These are phyloP conservation scores for Grallaria varia DNA, from an alignment of 2,113 vertebrate species.

Conservation along the genomic window DNA sequence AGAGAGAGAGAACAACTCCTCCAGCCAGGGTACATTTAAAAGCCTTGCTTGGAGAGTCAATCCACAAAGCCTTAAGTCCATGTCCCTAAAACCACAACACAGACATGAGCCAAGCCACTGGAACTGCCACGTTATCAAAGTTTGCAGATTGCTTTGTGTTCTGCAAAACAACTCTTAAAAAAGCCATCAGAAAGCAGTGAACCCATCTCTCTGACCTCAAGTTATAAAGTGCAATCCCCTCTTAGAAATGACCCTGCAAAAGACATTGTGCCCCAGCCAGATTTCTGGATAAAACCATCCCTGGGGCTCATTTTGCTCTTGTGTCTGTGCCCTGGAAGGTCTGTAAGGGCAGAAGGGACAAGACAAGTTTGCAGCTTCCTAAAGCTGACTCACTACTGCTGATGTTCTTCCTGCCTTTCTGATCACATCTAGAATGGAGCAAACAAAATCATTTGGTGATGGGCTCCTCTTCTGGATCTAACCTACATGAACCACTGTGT, in stretches of 20 bases:
- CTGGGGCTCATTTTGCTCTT: conserved; percentile 37
- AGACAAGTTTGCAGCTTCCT: conserved; percentile 43
- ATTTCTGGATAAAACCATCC: conserved; percentile 64
- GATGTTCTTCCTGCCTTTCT: background rate
- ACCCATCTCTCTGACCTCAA: conserved; percentile 55
- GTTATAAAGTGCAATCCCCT: conserved; percentile 49
- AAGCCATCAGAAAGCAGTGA: conserved; percentile 73
- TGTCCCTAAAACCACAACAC: background rate
- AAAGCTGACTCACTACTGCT: conserved; percentile 22
- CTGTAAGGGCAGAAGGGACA: conserved; percentile 31
- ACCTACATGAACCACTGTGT: background rate
- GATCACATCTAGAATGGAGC: background rate
- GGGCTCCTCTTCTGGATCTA: conserved; percentile 29
- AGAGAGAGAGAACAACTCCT: background rate
- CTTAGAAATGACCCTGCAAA: conserved; percentile 59
- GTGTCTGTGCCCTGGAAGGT: background rate
- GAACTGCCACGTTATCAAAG: conserved; percentile 46
- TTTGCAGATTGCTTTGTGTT: conserved; percentile 63
- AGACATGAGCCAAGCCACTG: background rate
- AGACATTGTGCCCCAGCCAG: conserved; percentile 33
- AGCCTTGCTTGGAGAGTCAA: background rate
- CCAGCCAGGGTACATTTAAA: background rate
- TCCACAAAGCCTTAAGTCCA: background rate
- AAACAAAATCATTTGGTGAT: conserved; percentile 25
- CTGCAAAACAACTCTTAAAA: conserved; percentile 29